Evolutionary conservation across 2,888 invertebrate species (phyloP).

Genomic region (Cephonodes hylas): DNA sequence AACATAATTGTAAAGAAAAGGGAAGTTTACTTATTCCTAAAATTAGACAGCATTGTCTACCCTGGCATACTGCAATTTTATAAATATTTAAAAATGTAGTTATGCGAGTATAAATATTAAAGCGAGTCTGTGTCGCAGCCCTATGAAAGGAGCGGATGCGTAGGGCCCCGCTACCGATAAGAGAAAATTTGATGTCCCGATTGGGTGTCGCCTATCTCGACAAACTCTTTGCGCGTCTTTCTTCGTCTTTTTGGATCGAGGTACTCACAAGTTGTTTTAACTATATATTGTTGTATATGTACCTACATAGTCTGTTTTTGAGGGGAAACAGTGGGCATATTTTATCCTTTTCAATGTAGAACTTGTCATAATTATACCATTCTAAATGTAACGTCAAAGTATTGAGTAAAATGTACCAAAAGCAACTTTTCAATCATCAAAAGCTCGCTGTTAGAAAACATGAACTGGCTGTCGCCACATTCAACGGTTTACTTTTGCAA

Average conservation of each 20-base stretch:
- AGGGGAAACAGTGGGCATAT: too few species aligned
- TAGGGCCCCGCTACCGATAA: not conserved
- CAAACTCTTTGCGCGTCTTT: not conserved
- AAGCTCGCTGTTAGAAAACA: too few species aligned
- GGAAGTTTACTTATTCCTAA: not conserved
- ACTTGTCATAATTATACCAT: too few species aligned
- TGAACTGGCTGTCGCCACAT: too few species aligned
- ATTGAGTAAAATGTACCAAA: too few species aligned
- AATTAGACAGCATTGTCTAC: not conserved
- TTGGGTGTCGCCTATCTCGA: constrained; percentile 7
- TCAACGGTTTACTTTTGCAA: too few species aligned
- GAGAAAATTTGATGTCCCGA: constrained; percentile 8
- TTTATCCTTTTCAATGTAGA: too few species aligned
- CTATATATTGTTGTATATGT: not conserved
- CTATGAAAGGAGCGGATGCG: not conserved
- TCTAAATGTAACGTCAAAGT: too few species aligned
- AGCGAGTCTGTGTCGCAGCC: not conserved
- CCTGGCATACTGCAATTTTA: not conserved
- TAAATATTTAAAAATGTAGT: constrained; percentile 2
- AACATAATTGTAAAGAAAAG: too few species aligned
- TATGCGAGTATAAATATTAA: not conserved
- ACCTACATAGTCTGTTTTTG: too few species aligned
- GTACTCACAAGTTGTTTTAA: not conserved
- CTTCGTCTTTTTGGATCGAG: not conserved
- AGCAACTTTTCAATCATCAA: too few species aligned